Evolutionary conservation across 2,888 invertebrate species (phyloP).

Genomic region (Rhaphigaster nebulosa): DNA sequence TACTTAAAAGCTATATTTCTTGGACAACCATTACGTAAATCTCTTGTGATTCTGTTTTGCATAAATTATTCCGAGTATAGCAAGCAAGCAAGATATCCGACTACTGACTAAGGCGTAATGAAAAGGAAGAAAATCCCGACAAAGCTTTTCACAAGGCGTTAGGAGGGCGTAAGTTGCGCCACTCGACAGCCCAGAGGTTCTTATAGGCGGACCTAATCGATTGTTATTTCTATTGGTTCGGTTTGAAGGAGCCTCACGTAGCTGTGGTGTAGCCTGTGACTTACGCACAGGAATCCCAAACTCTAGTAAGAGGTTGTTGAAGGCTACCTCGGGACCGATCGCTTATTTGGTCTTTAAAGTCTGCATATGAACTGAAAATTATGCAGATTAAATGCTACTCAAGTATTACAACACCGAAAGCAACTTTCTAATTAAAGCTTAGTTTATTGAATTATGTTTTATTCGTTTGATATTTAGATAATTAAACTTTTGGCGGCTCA

Average conservation of each 20-base stretch:
- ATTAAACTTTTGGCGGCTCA: too few relatives aligned
- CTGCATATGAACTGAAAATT: neutral
- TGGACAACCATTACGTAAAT: neutral
- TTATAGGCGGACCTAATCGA: slow-evolving; percentile 38
- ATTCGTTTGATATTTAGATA: too few relatives aligned
- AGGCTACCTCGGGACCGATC: neutral
- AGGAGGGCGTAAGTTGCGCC: slow-evolving; percentile 36
- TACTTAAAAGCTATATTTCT: too few relatives aligned
- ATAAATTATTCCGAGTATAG: neutral
- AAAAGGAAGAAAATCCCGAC: slow-evolving; percentile 8
- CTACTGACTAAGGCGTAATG: neutral
- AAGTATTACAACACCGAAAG: neutral
- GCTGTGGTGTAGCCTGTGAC: slow-evolving; percentile 40
- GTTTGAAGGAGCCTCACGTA: slow-evolving; percentile 36
- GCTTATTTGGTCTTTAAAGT: neutral
- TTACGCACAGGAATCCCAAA: slow-evolving; percentile 31
- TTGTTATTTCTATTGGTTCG: slow-evolving; percentile 42
- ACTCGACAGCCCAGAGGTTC: slow-evolving; percentile 2
- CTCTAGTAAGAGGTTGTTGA: neutral
- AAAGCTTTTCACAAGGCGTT: neutral
- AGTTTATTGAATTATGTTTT: too few relatives aligned
- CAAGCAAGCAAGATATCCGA: neutral
- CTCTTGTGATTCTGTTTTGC: neutral
- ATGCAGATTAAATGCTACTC: neutral
- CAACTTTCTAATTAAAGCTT: neutral